phyloP scores from a whole-genome alignment of 2,888 invertebrate genomes.

The Brachylomia viminalis region DNA sequence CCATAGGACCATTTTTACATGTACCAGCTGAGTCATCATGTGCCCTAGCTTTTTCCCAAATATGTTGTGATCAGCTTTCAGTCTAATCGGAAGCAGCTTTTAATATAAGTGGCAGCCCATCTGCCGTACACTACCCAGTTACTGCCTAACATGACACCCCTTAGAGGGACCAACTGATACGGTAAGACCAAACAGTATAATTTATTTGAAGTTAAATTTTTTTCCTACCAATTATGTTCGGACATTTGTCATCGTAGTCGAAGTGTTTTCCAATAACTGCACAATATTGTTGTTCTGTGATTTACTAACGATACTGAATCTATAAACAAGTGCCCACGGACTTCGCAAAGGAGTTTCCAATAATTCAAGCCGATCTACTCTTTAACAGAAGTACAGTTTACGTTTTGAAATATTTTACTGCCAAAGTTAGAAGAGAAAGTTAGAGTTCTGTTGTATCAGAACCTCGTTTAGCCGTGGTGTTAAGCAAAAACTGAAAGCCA shows the following conservation, averaged over 20 bases:
- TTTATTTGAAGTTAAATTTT: background rate
- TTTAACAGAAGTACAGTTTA: background rate
- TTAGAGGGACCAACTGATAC: background rate
- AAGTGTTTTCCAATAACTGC: slow-evolving; percentile 54
- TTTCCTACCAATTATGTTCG: slow-evolving; percentile 32
- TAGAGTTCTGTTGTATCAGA: too few relatives aligned
- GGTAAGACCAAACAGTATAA: background rate
- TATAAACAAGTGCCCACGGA: slow-evolving; percentile 22
- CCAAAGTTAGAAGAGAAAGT: background rate
- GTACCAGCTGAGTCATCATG: background rate
- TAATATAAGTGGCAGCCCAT: background rate
- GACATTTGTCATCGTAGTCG: background rate
- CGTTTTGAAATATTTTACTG: background rate
- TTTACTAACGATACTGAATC: slow-evolving; percentile 18
- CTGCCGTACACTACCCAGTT: background rate
- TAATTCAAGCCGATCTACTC: slow-evolving; percentile 25
- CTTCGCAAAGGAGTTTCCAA: slow-evolving; percentile 9
- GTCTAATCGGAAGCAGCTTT: background rate
- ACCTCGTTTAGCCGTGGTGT: background rate
- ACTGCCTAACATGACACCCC: too few relatives aligned
- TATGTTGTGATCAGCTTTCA: too few relatives aligned
- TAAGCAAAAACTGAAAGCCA: background rate
- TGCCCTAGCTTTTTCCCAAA: background rate
- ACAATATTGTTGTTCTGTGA: slow-evolving; percentile 23
- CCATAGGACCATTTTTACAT: background rate